Base-by-base conservation (phyloP, 2,888 invertebrate species). In the Spodoptera exigua region DNA sequence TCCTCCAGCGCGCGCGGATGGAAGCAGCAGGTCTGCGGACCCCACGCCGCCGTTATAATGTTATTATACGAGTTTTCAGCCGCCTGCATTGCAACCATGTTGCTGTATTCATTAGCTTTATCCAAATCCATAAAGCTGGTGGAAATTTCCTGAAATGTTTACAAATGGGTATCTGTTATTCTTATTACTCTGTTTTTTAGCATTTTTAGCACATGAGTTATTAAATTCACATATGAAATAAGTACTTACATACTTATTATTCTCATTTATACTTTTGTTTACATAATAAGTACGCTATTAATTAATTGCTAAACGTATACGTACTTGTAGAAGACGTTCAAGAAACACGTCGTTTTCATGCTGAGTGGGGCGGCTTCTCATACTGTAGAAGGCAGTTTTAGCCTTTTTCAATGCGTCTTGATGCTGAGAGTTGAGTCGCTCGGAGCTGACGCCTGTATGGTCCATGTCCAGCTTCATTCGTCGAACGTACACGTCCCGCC, bases 1-100 rank as follows among this genome's bases (percentile, higher is more conserved):
- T 62, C 45, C 2, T 10, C 10, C 1, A 78, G 64, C 0, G 54
- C 78, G 0, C 3, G 12, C 3, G 72, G 75, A 34, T 76, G 76
- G 53, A 75, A 72, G 51, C 76, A 76, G 52, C 64, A 69, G 12
- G 57, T 51, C 44, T 67, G 69, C 1, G 72, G 69, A 45, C 64
- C 72, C 78, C 78, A 78, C 36, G 51, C 76, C 2, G 58, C 55
- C 14, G 46, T 27, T 1, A 76, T 48, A 43, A 46, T 62, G 52
- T 75, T 75, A 27, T 76, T 57, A 58, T 76, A 79, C 7, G 58
- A 64, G 12, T 62, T 56, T 37, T 70, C 59, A 7, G 81, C 70
- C n/a, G 70, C 61, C 18, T 72, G 55, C 52, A 78, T 54, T 1
- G 60, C 74, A 12, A 47, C 9, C 5, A 67, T 49, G 61, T 76